These are phyloP conservation scores for Antigone vipio DNA, from an alignment of 2,113 vertebrate species.

Conservation along the genomic window DNA sequence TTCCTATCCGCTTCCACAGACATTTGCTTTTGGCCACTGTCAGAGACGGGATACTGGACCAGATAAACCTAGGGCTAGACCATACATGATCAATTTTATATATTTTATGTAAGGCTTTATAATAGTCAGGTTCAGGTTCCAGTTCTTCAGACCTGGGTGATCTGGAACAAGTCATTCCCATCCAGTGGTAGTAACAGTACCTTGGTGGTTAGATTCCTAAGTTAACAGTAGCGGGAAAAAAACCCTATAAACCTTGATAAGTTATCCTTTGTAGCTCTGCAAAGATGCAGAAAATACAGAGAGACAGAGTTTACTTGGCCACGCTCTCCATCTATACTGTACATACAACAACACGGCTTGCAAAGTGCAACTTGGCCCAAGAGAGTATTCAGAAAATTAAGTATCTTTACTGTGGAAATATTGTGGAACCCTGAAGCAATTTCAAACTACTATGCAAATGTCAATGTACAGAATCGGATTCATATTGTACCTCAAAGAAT, in stretches of 20 bases:
- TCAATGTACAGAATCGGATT: neutral
- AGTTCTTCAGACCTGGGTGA: neutral
- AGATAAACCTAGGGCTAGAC: neutral
- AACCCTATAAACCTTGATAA: neutral
- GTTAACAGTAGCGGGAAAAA: neutral
- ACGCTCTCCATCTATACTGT: neutral
- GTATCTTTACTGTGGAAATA: neutral
- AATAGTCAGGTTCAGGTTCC: neutral
- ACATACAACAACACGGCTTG: neutral
- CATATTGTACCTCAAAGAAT: neutral
- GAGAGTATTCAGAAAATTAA: neutral
- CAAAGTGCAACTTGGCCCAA: neutral
- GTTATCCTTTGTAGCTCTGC: neutral
- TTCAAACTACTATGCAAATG: neutral
- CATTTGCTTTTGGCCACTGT: neutral
- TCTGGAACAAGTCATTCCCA: neutral
- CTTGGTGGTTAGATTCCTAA: neutral
- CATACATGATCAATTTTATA: neutral
- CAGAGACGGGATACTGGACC: neutral
- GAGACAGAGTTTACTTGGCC: neutral
- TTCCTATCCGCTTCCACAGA: neutral
- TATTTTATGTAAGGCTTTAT: neutral
- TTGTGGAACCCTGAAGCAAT: neutral
- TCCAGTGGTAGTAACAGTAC: neutral
- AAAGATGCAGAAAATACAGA: neutral